Conservation (phyloP, 1,140 invertebrate genomes). For the Cheumatopsyche charites region DNA sequence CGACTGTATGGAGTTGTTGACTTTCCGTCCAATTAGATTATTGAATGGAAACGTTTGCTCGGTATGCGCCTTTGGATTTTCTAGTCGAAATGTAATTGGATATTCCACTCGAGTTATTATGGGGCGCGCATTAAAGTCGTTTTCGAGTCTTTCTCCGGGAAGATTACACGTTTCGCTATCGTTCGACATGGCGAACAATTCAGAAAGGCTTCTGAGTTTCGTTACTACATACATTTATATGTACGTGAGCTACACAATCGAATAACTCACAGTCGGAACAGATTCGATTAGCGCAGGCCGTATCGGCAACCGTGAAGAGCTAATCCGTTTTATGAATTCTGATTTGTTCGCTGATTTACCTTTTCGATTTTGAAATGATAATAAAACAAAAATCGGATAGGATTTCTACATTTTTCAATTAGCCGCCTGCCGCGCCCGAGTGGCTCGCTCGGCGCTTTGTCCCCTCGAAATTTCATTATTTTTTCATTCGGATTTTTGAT, state of each 20-base stretch:
- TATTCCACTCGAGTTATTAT: constrained; percentile 1
- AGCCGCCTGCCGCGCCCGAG: constrained; percentile 1
- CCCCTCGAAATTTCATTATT: constrained; percentile 38
- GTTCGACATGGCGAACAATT: too few relatives aligned
- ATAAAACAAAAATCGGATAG: background rate
- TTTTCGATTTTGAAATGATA: background rate
- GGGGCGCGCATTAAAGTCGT: background rate
- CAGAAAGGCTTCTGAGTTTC: too few relatives aligned
- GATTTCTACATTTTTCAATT: constrained; percentile 38
- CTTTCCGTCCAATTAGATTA: too few relatives aligned
- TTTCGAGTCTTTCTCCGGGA: background rate
- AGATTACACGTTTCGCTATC: too few relatives aligned
- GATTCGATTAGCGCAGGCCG: background rate
- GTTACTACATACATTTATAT: too few relatives aligned
- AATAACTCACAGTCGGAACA: background rate
- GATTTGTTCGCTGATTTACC: constrained; percentile 10
- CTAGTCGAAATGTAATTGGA: constrained; percentile 9
- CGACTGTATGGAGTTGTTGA: too few relatives aligned
- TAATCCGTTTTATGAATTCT: constrained; percentile 14
- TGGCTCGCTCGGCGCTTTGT: constrained; percentile 1
- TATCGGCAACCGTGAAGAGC: background rate
- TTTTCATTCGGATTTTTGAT: constrained; percentile 29
- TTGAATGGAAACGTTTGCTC: too few relatives aligned
- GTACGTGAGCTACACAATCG: too few relatives aligned
- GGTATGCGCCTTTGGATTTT: too few relatives aligned